Evolutionary conservation across 2,113 vertebrate species (phyloP).

Genomic region (Podilymbus podiceps): DNA sequence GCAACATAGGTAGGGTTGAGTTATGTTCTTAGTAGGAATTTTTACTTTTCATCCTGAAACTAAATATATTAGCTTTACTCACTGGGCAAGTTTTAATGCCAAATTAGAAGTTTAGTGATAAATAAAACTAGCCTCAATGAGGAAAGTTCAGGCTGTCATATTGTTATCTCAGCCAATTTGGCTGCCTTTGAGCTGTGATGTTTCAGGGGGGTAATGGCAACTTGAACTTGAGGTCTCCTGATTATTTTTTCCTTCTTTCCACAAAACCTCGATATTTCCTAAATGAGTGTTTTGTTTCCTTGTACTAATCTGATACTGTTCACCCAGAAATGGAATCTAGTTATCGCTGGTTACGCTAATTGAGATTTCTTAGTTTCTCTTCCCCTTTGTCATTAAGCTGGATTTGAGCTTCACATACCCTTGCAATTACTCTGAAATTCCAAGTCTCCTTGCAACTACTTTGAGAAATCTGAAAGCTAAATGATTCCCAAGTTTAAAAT

Average conservation of each 20-base stretch:
- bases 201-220: neutral
- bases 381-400: slow-evolving; percentile 47
- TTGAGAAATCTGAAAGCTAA: slow-evolving; percentile 66
- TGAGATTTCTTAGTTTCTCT: slow-evolving; percentile 43
- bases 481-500: slow-evolving; percentile 68
- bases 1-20: neutral
- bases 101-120: neutral
- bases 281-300: neutral
- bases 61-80: neutral
- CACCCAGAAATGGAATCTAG: slow-evolving; percentile 38
- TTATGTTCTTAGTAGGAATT: neutral
- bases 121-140: neutral
- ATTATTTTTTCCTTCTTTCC: neutral
- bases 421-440: slow-evolving; percentile 59
- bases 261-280: neutral
- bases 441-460: slow-evolving; percentile 53
- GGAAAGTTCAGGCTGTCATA: neutral
- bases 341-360: slow-evolving; percentile 16
- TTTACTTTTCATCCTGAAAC: neutral
- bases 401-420: slow-evolving; percentile 21
- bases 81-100: neutral
- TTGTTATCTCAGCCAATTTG: neutral
- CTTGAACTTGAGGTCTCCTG: neutral
- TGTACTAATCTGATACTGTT: neutral
- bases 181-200: neutral